phyloP scores from a whole-genome alignment of 2,888 invertebrate species.

The Tethea ocularis region DNA sequence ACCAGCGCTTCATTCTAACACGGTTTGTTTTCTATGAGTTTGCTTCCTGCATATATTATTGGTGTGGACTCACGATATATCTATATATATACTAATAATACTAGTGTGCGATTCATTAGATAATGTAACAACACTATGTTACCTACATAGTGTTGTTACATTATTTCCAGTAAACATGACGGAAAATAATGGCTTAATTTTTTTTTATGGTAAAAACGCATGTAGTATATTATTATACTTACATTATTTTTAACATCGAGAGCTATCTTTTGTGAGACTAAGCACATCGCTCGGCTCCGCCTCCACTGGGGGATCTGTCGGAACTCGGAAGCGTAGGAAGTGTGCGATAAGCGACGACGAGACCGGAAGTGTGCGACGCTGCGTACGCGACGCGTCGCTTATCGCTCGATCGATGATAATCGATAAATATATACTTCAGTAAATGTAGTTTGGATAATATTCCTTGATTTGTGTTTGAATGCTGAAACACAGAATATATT shows the following conservation, averaged over 20 bases:
- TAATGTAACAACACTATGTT: too few relatives aligned
- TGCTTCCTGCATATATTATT: neutral
- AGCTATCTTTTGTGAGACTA: neutral
- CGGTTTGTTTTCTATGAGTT: neutral
- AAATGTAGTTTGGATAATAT: neutral
- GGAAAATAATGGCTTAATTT: too few relatives aligned
- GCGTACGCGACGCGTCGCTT: conserved; percentile 1
- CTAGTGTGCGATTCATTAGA: too few relatives aligned
- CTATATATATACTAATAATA: too few relatives aligned
- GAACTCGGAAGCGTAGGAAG: conserved; percentile 7
- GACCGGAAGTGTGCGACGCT: neutral
- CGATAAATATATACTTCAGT: neutral
- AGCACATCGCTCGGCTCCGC: neutral
- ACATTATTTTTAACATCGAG: neutral
- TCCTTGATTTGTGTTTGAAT: neutral
- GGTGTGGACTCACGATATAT: neutral
- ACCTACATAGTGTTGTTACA: too few relatives aligned
- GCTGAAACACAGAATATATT: too few relatives aligned
- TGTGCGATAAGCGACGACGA: conserved; percentile 6
- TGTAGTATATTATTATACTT: too few relatives aligned
- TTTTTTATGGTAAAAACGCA: too few relatives aligned
- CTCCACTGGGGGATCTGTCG: neutral
- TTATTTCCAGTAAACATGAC: too few relatives aligned
- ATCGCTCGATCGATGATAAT: neutral
- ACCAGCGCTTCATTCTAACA: conserved; percentile 7